Conservation (phyloP, 2,113 vertebrate genomes). For the Parus major region DNA sequence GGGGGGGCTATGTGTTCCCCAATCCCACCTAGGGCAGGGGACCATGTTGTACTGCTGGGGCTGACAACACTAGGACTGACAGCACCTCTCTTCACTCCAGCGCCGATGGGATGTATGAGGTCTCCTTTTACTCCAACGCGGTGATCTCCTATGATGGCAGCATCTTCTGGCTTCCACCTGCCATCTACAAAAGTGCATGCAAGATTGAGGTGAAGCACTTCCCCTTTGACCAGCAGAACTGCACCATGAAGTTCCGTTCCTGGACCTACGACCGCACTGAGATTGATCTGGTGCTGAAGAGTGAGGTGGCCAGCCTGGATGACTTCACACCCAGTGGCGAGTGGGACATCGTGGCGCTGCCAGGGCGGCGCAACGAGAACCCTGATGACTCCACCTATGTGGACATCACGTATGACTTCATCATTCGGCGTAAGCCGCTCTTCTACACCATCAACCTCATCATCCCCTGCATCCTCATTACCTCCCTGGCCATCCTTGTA, state of each 20-base stretch:
- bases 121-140: slow-evolving; percentile 96
- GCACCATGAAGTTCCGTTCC: slow-evolving; percentile 95
- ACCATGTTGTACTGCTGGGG: too few species aligned
- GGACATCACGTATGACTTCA: slow-evolving; percentile 96
- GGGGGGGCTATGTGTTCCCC: fast-evolving
- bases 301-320: slow-evolving; percentile 91
- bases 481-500: slow-evolving; percentile 91
- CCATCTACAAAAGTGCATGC: slow-evolving; percentile 97
- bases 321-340: slow-evolving; percentile 96
- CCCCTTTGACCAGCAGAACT: slow-evolving; percentile 97
- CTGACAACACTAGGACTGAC: background rate
- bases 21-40: fast-evolving
- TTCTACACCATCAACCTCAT: slow-evolving; percentile 98
- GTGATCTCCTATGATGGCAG: slow-evolving; percentile 94
- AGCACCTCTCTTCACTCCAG: slow-evolving; percentile 46
- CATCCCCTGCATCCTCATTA: slow-evolving; percentile 94
- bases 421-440: slow-evolving; percentile 92
- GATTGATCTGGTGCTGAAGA: slow-evolving; percentile 90
- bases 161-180: slow-evolving; percentile 95
- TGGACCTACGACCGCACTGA: slow-evolving; percentile 96
- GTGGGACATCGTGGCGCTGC: slow-evolving; percentile 94
- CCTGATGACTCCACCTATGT: slow-evolving; percentile 89
- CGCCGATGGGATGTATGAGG: slow-evolving; percentile 95
- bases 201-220: slow-evolving; percentile 97
- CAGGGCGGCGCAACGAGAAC: slow-evolving; percentile 90